Evolutionary conservation across 2,888 invertebrate genomes (phyloP).

Genomic region (Melinopterus prodromus): DNA sequence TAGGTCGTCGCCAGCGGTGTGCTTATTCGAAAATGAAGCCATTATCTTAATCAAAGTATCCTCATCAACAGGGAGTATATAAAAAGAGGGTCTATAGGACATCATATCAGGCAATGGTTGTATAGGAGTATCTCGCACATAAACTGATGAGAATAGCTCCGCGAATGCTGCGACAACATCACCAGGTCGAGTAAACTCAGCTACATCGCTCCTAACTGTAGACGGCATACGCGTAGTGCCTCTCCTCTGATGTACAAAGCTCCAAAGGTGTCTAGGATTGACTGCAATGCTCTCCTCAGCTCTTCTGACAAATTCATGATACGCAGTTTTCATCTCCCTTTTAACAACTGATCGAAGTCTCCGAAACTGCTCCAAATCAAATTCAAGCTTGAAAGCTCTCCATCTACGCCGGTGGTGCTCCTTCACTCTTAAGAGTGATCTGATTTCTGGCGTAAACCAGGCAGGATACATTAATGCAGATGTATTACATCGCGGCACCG

Average conservation of each 20-base stretch:
- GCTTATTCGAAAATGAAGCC: neutral
- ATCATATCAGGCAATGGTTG: neutral
- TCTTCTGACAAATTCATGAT: neutral
- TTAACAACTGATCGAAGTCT: conserved; percentile 11
- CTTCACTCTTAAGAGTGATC: neutral
- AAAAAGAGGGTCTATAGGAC: neutral
- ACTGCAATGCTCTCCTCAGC: neutral
- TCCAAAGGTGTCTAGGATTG: neutral
- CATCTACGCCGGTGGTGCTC: neutral
- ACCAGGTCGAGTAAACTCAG: too few species aligned
- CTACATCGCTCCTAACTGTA: too few species aligned
- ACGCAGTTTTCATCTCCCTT: neutral
- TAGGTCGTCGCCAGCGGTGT: neutral
- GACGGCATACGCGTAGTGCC: too few species aligned
- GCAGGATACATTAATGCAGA: neutral
- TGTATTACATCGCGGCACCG: neutral
- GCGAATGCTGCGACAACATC: neutral
- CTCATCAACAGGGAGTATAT: neutral
- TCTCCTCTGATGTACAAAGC: too few species aligned
- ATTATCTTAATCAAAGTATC: conserved; percentile 5
- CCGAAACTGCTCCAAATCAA: neutral
- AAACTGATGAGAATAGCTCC: neutral
- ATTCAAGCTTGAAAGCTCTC: neutral
- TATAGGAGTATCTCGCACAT: too few species aligned
- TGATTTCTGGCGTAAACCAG: conserved; percentile 22